These are phyloP conservation scores for Etheostoma spectabile DNA, from an alignment of 2,113 vertebrate genomes.

Conservation along the genomic window DNA sequence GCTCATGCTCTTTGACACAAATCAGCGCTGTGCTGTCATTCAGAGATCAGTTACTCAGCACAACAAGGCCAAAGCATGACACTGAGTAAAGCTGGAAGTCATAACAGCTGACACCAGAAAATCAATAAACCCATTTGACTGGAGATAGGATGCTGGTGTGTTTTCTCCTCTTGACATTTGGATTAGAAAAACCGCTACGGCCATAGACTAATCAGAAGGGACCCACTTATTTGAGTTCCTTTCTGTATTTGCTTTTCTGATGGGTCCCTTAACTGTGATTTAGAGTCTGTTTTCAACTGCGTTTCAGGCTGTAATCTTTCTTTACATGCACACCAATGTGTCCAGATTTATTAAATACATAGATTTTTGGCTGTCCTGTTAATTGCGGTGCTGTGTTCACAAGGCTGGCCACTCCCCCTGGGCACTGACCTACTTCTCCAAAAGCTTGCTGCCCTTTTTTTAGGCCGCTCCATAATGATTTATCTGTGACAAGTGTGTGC, in stretches of 20 bases:
- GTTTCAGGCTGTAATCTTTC: background rate
- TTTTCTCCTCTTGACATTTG: conserved; percentile 23
- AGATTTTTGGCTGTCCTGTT: conserved; percentile 27
- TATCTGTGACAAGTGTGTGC: conserved; percentile 31
- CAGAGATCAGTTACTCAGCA: conserved; percentile 17
- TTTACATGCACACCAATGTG: background rate
- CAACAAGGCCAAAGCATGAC: conserved; percentile 27
- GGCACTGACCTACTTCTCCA: conserved; percentile 70
- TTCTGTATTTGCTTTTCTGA: background rate
- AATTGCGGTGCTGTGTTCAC: conserved; percentile 23
- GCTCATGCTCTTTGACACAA: background rate
- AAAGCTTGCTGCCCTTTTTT: conserved; percentile 29
- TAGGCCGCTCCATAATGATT: conserved; percentile 56
- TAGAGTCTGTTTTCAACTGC: background rate
- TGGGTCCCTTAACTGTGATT: background rate
- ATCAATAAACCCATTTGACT: conserved; percentile 25
- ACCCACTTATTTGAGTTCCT: background rate
- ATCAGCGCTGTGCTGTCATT: background rate
- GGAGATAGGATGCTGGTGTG: conserved; percentile 18
- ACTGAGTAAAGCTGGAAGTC: conserved; percentile 14
- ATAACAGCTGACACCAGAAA: conserved; percentile 28
- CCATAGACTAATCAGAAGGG: background rate
- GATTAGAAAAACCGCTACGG: background rate
- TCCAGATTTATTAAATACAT: background rate
- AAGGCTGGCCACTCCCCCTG: conserved; percentile 9